These are phyloP conservation scores for Ibycter americanus DNA, from an alignment of 2,797 vertebrate species.

Conservation along the genomic window DNA sequence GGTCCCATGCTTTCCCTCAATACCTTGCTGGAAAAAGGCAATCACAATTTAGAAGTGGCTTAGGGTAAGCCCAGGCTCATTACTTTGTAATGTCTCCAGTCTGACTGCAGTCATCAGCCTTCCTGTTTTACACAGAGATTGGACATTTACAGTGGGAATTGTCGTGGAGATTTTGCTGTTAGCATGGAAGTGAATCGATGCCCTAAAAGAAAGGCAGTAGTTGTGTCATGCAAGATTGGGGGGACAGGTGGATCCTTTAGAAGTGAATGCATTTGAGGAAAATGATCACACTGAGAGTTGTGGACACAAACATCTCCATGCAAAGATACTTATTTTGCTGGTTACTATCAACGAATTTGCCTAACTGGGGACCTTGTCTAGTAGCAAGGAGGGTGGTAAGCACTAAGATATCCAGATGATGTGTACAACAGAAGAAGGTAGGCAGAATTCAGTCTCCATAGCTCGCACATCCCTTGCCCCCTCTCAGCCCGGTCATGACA, in stretches of 20 bases:
- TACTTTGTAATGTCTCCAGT: background rate
- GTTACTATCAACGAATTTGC: background rate
- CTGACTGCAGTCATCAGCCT: background rate
- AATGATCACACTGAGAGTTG: background rate
- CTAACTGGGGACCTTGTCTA: background rate
- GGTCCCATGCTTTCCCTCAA: background rate
- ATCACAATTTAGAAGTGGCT: background rate
- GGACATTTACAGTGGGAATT: background rate
- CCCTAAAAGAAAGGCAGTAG: background rate
- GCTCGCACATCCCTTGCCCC: fast-evolving
- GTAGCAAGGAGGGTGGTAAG: background rate
- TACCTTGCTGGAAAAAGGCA: background rate
- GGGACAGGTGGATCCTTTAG: background rate
- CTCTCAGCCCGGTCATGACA: background rate
- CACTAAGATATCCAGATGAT: background rate
- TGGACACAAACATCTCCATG: background rate
- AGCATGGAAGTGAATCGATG: background rate
- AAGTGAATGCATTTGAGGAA: fast-evolving
- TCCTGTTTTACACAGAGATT: background rate
- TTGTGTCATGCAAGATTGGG: background rate
- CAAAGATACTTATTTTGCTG: background rate
- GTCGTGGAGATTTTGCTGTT: background rate
- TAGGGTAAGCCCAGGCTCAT: background rate
- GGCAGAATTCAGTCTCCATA: background rate
- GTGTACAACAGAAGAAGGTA: background rate